Evolutionary conservation across 2,113 vertebrate species (phyloP).

Genomic region (Gymnocephalus cernua): DNA sequence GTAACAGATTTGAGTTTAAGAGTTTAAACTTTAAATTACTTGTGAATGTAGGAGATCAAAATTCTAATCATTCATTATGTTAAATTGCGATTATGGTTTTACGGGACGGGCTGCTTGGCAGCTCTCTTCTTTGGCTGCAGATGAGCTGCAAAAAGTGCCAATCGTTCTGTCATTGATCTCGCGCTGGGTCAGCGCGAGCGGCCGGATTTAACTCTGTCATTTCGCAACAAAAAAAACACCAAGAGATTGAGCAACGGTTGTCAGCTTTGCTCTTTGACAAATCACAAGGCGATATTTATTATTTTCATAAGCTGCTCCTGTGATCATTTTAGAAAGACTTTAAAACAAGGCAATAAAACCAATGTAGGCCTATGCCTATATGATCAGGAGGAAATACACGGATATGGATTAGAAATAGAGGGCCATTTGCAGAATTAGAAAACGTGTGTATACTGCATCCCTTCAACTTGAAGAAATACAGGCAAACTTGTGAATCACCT

Average conservation of each 20-base stretch:
- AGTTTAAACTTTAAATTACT: slow-evolving; percentile 57
- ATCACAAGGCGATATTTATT: neutral
- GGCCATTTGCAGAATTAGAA: slow-evolving; percentile 67
- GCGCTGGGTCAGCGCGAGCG: slow-evolving; percentile 32
- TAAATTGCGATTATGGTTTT: slow-evolving; percentile 56
- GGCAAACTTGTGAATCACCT: slow-evolving; percentile 74
- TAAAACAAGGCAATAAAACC: slow-evolving; percentile 49
- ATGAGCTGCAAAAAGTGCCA: slow-evolving; percentile 59
- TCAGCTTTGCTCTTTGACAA: neutral
- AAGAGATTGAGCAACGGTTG: neutral
- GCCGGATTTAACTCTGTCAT: slow-evolving; percentile 34
- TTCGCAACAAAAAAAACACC: neutral
- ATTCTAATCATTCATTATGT: slow-evolving; percentile 53
- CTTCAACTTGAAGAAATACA: slow-evolving; percentile 62
- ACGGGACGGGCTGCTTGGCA: slow-evolving; percentile 58
- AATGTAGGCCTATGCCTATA: neutral
- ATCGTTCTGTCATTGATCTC: slow-evolving; percentile 64
- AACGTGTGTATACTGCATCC: slow-evolving; percentile 35
- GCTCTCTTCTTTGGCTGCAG: slow-evolving; percentile 50
- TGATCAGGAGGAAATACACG: slow-evolving; percentile 44
- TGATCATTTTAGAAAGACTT: slow-evolving; percentile 57
- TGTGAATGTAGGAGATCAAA: slow-evolving; percentile 50
- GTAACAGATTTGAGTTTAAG: slow-evolving; percentile 64
- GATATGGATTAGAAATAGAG: slow-evolving; percentile 60
- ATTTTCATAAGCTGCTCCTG: neutral